Evolutionary conservation across 92 coral and sea anemone genomes (phyloP).

Genomic region (Diadumene lineata): DNA sequence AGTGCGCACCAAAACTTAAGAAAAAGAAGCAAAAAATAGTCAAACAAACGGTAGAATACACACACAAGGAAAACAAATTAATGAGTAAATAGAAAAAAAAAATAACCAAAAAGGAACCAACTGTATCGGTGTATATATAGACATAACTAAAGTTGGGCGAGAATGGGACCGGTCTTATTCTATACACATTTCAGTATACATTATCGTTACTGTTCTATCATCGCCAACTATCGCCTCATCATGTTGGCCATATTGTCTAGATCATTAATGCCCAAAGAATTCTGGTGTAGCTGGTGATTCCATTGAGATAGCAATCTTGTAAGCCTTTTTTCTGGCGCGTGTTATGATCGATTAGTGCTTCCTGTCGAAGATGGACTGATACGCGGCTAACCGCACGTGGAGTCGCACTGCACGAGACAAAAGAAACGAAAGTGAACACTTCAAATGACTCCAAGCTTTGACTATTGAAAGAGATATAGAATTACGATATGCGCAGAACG

Average conservation of each 20-base stretch:
- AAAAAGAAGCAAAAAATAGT: too few species aligned
- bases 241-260: background rate
- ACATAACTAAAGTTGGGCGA: too few species aligned
- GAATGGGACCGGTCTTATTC: too few species aligned
- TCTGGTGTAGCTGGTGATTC: background rate
- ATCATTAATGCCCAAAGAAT: background rate
- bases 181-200: background rate
- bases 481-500: too few species aligned
- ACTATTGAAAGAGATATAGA: too few species aligned
- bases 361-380: background rate
- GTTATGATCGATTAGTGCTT: background rate
- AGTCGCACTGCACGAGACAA: background rate
- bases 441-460: too few species aligned
- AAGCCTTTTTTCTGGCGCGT: background rate
- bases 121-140: too few species aligned
- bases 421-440: background rate
- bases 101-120: too few species aligned
- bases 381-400: background rate
- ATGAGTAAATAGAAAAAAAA: too few species aligned
- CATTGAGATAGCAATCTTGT: background rate
- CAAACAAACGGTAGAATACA: too few species aligned
- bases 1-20: too few species aligned
- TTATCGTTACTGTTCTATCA: background rate
- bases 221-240: background rate
- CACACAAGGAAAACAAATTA: too few species aligned